phyloP scores from a whole-genome alignment of 1,140 invertebrate genomes.

The Ceratitis capitata region DNA sequence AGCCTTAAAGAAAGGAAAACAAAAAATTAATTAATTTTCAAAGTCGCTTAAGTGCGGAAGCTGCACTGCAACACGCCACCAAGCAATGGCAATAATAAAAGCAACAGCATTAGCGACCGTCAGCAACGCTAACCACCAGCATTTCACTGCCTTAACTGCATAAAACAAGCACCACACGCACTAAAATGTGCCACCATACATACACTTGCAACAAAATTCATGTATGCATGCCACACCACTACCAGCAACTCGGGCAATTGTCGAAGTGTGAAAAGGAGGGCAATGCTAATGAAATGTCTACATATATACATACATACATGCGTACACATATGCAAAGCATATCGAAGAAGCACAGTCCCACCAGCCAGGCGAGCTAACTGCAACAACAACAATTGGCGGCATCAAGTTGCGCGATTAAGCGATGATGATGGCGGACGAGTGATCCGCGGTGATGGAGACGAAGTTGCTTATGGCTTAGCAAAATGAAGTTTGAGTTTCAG shows the following conservation, averaged over 20 bases:
- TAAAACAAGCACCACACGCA: background rate
- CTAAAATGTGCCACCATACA: background rate
- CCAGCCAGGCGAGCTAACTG: background rate
- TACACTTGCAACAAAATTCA: too few species aligned
- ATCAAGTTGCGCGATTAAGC: background rate
- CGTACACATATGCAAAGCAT: too few species aligned
- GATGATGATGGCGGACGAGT: background rate
- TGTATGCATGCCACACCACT: background rate
- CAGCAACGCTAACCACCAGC: background rate
- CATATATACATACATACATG: too few species aligned
- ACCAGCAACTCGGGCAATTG: background rate
- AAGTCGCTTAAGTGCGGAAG: conserved; percentile 34
- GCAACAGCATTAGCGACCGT: background rate
- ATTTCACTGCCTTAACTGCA: background rate
- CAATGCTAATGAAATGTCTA: conserved; percentile 30
- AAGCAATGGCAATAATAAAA: background rate
- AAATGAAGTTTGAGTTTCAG: background rate
- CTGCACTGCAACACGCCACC: background rate
- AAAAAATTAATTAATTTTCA: conserved; percentile 36
- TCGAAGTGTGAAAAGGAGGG: conserved; percentile 32
- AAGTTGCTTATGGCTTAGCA: background rate
- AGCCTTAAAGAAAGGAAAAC: background rate
- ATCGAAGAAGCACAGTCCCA: background rate
- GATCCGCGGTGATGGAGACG: background rate
- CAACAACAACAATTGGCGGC: background rate